Evolutionary conservation across 2,888 invertebrate species (phyloP).

Genomic region (Norana najaformis): DNA sequence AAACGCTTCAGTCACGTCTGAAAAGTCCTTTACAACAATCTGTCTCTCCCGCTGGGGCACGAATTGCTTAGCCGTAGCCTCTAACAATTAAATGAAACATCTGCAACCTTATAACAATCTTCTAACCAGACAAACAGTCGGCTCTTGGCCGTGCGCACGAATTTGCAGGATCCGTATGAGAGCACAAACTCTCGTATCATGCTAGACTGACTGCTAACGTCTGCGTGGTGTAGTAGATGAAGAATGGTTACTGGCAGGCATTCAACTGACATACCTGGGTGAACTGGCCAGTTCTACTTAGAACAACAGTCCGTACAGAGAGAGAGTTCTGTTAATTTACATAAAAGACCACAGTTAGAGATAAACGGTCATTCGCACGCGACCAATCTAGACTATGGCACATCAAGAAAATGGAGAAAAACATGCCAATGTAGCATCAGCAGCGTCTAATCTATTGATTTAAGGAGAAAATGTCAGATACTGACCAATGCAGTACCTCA

Average conservation of each 20-base stretch:
- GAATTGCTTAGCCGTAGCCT: neutral
- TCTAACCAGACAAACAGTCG: neutral
- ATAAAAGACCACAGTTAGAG: slow-evolving; percentile 25
- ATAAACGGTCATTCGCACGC: neutral
- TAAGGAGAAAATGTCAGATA: neutral
- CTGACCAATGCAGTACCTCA: neutral
- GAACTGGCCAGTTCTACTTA: slow-evolving; percentile 26
- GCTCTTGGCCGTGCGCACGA: neutral
- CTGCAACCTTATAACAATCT: neutral
- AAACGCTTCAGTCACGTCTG: neutral
- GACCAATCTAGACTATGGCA: neutral
- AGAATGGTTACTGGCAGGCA: slow-evolving; percentile 20
- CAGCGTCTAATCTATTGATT: neutral
- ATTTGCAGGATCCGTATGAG: neutral
- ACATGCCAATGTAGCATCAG: neutral
- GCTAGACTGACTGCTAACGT: neutral
- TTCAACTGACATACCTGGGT: slow-evolving; percentile 17
- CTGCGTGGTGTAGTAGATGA: slow-evolving; percentile 2
- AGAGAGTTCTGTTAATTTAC: slow-evolving; percentile 21
- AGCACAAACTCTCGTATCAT: neutral
- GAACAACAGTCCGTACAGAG: slow-evolving; percentile 23
- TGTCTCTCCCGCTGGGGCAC: neutral
- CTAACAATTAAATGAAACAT: neutral
- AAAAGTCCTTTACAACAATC: neutral
- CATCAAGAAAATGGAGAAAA: neutral